Percentiles rank a stretch among this genome's conserved stretches.
Evolutionary conservation across 2,113 vertebrate species (phyloP).

Genomic region (Gadus macrocephalus): DNA sequence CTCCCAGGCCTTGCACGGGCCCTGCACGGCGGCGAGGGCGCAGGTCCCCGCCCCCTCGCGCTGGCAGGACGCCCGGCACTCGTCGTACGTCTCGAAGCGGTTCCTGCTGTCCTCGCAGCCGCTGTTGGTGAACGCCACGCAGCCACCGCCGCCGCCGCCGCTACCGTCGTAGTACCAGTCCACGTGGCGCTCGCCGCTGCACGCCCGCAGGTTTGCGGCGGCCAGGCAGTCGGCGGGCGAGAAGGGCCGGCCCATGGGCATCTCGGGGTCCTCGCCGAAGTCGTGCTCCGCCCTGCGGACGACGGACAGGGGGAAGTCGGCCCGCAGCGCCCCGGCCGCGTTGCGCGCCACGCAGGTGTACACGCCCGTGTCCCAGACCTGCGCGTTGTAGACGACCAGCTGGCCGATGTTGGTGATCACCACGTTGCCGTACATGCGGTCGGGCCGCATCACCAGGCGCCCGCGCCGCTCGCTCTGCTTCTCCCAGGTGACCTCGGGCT

Average conservation of each 20-base stretch:
- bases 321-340: slow-evolving; percentile 79
- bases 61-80: slow-evolving; percentile 81
- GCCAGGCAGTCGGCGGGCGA: slow-evolving; percentile 81
- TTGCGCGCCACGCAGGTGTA: slow-evolving; percentile 91
- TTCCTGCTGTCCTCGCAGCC: slow-evolving; percentile 79
- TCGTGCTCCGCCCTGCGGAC: slow-evolving; percentile 67
- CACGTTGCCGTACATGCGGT: slow-evolving; percentile 96
- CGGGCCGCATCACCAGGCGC: slow-evolving; percentile 87
- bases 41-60: slow-evolving; percentile 76
- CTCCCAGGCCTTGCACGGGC: slow-evolving; percentile 87
- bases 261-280: slow-evolving; percentile 56
- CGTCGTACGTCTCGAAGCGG: slow-evolving; percentile 89
- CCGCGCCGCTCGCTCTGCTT: slow-evolving; percentile 85
- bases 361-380: slow-evolving; percentile 85
- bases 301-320: slow-evolving; percentile 89
- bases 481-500: slow-evolving; percentile 92
- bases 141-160: slow-evolving; percentile 78
- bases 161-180: slow-evolving; percentile 86
- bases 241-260: slow-evolving; percentile 65
- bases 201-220: slow-evolving; percentile 73
- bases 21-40: slow-evolving; percentile 85
- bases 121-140: slow-evolving; percentile 79
- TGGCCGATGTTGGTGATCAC: slow-evolving; percentile 96
- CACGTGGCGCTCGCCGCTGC: slow-evolving; percentile 73
- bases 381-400: slow-evolving; percentile 92